Evolutionary conservation across 2,888 invertebrate genomes (phyloP).

Genomic region (Pelosia muscerda): DNA sequence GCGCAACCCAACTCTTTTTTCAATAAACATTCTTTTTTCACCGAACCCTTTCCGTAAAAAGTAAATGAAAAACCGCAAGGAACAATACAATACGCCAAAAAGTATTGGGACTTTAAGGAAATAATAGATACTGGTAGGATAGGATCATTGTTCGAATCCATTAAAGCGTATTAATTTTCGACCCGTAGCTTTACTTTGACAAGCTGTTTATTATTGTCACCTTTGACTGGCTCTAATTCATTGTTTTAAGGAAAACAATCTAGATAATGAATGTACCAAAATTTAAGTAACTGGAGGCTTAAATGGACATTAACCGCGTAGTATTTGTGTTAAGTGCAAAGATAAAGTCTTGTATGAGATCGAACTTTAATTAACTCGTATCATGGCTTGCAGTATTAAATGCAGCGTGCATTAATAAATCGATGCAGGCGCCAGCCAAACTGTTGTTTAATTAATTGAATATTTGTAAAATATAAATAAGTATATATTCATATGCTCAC

Average conservation of each 20-base stretch:
- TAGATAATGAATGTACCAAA: not conserved
- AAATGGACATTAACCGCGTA: not conserved
- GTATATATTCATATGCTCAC: too few species aligned
- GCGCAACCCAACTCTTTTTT: constrained; percentile 20
- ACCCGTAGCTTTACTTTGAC: constrained; percentile 5
- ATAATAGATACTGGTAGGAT: constrained; percentile 2
- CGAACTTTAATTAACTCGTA: not conserved
- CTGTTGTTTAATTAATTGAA: too few species aligned
- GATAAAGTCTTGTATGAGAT: not conserved
- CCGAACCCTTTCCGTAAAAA: constrained; percentile 27
- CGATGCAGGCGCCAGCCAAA: not conserved
- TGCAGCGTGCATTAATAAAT: not conserved
- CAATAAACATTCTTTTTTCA: constrained; percentile 33
- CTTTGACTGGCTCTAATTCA: not conserved
- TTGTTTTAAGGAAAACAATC: constrained; percentile 5
- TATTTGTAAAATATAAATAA: too few species aligned
- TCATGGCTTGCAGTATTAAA: not conserved
- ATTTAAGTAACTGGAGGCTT: not conserved
- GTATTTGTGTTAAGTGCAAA: not conserved
- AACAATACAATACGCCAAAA: constrained; percentile 16
- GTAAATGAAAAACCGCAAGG: constrained; percentile 29
- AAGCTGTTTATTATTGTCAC: not conserved
- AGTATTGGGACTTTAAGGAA: constrained; percentile 25
- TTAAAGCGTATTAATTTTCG: constrained; percentile 8
- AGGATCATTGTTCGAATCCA: not conserved